Conservation (phyloP, 1,140 invertebrate species). For the Heliconius himera region DNA sequence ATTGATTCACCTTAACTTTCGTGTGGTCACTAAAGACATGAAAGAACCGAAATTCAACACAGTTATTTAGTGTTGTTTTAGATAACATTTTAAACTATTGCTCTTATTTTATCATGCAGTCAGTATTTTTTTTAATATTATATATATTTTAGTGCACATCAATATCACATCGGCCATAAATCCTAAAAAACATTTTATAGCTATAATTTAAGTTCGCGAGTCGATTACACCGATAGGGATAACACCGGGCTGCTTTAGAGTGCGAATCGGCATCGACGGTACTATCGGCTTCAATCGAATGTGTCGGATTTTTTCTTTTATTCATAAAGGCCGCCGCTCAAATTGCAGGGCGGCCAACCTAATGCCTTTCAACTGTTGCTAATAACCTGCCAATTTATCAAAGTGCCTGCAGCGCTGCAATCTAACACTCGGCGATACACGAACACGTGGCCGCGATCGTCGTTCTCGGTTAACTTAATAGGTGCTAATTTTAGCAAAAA, state of each 20-base stretch:
- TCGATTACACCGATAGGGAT: slow-evolving; percentile 59
- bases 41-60: too few relatives aligned
- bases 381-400: slow-evolving; percentile 81
- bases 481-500: slow-evolving; percentile 42
- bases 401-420: slow-evolving; percentile 57
- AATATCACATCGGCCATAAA: slow-evolving; percentile 35
- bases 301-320: slow-evolving; percentile 74
- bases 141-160: background rate
- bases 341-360: slow-evolving; percentile 77
- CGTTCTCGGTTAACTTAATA: slow-evolving; percentile 31
- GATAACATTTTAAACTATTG: background rate
- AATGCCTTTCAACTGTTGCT: slow-evolving; percentile 80
- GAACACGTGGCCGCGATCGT: slow-evolving; percentile 35
- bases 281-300: slow-evolving; percentile 68
- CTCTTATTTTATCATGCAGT: background rate
- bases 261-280: slow-evolving; percentile 49
- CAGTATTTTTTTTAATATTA: background rate
- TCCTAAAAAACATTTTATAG: slow-evolving; percentile 46
- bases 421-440: slow-evolving; percentile 28
- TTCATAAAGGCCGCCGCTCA: slow-evolving; percentile 69
- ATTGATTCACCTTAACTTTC: too few relatives aligned
- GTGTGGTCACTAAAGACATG: too few relatives aligned
- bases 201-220: slow-evolving; percentile 50
- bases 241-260: slow-evolving; percentile 57
- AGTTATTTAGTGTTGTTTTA: background rate